Base-by-base conservation (phyloP, 2,797 vertebrate species). In the Caiman crocodilus region DNA sequence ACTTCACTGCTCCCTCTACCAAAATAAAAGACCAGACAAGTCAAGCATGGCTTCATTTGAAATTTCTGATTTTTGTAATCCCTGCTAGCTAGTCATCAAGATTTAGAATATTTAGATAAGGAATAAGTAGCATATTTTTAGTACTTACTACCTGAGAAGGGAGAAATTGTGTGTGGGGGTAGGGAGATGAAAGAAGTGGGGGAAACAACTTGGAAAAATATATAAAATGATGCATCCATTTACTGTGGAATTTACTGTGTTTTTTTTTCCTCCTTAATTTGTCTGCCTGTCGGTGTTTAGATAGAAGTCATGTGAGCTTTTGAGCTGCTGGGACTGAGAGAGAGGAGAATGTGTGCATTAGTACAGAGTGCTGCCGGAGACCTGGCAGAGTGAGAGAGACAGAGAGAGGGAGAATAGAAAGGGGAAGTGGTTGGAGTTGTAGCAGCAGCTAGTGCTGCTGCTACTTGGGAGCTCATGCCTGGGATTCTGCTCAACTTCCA, bases 261-360 rank as follows among this genome's bases (percentile, higher is more conserved):
- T 69, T 79, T 76, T 76, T 50, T 81, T 92, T 87, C 83, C 82
- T 84, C 94, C 86, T 89, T 50, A 88, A 88, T 94, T 91, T 96
- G 7, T 89, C 92, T 95, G 91, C 91, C 90, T 94, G 88, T 96
- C 55, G 28, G 83, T 84, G 95, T 90, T 93, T 60, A 88, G 94
- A 82, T 85, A 89, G 85, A 71, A 96, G 97, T 97, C 97, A 97
- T 97, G 97, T 97, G 97, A 97, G 96, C 97, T 90, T 20, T 80
- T 79, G 90, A 95, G 94, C 95, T 90, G 92, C 90, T 2, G 88
- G 91, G 90, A 94, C 91, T 73, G 95, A 93, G 80, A 13, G 89
- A 82, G 92, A 85, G 57, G 74, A 93, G 94, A 94, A 92, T 30
- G 88, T 88, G 79, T 94, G 93, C 94, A 94, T 93, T 95, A 92